Evolutionary conservation across 2,797 vertebrate genomes (phyloP), one percentile per base, ranked within the genome.

Genomic region (Philypnodon macrostomus): DNA sequence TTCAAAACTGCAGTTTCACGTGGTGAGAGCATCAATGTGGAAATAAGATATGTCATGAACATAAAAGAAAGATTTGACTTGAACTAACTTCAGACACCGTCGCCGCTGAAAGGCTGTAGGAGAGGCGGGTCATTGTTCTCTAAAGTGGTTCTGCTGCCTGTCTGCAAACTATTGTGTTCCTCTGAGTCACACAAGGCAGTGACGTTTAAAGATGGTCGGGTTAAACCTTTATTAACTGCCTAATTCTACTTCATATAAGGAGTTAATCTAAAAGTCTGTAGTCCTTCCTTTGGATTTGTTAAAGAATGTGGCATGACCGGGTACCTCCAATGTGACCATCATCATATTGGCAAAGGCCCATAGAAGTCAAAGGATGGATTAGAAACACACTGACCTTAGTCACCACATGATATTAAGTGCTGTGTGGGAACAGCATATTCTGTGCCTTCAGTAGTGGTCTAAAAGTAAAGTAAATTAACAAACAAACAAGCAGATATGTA

Each of bases 101-200:
- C 6, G 21, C 32, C 38, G 14, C 15, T 48, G 35, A 26, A 41
- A 32, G 60, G 58, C 19, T 55, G 45, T 13, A 57, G 60, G 59
- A 68, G 54, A 63, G 62, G 59, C 58, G 33, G 50, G 27, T 33
- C 27, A 55, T 73, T 74, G 70, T 65, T 78, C 29, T 34, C 52
- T 59, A 18, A 76, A 65, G 73, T 75, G 47, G 66, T 70, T 73
- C 44, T 58, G 31, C 53, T 50, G 67, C 64, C 54, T 77, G 47
- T 76, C 51, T 50, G 40, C 24, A n/a, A 44, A 44, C 66, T 63
- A 26, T 68, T 77, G 52, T 75, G 40, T 42, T 47, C 14, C 7
- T 62, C 31, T 65, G 54, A 80, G 53, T 79, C 73, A 78, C 63
- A 59, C 11, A n/a, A 70, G 52, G 61, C 44, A 36, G 35, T 72